phyloP scores from a whole-genome alignment of 2,888 invertebrate species.

The Petrolisthes cinctipes region DNA sequence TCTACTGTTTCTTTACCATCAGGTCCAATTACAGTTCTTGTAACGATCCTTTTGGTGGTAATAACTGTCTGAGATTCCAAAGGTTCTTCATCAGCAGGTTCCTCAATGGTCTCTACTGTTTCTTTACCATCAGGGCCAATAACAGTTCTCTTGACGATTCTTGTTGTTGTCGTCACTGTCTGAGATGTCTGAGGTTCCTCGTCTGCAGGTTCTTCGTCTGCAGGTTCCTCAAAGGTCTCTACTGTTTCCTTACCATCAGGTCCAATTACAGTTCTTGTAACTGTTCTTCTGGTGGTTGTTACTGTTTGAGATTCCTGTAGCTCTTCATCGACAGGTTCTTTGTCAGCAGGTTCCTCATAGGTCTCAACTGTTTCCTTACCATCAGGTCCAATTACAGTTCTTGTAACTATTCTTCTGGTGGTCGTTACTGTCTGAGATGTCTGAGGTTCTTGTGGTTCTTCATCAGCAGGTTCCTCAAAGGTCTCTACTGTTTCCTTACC shows the following conservation, averaged over 20 bases:
- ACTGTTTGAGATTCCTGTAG: neutral
- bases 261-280: constrained; percentile 3
- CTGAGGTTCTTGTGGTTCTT: constrained; percentile 22
- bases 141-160: constrained; percentile 9
- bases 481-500: constrained; percentile 15
- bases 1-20: constrained; percentile 22
- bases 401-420: constrained; percentile 17
- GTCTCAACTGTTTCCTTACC: constrained; percentile 34
- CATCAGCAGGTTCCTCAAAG: neutral
- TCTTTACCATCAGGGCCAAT: constrained; percentile 21
- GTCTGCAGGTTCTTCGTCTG: neutral
- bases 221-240: constrained; percentile 11
- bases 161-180: constrained; percentile 11
- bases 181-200: constrained; percentile 17
- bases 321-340: neutral
- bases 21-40: constrained; percentile 7
- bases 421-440: constrained; percentile 5
- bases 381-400: constrained; percentile 20
- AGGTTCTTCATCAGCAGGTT: neutral
- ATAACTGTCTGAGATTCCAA: neutral
- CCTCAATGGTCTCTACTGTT: constrained; percentile 5
- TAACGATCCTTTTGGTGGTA: constrained; percentile 7
- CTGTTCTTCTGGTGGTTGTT: constrained; percentile 22
- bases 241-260: neutral
- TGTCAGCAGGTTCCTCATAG: constrained; percentile 19